A percentile compares a stretch with the other conserved stretches of the same genome.
Conservation (phyloP, 2,113 vertebrate species). For the Ellobius talpinus region DNA sequence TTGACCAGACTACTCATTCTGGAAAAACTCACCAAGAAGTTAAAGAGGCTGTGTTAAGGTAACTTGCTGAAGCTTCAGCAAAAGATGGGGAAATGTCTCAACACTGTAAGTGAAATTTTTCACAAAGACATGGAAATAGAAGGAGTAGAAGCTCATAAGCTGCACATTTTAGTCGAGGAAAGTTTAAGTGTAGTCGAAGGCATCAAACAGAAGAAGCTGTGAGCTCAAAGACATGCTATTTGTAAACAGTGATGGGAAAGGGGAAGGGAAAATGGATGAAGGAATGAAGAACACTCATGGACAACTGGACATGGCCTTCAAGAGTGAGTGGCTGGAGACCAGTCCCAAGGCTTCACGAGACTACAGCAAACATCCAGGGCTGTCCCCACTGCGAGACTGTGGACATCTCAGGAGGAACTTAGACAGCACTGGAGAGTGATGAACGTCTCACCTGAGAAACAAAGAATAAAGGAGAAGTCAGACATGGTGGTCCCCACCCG, state of each 20-base stretch:
- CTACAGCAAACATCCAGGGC: not conserved
- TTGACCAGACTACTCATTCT: not conserved
- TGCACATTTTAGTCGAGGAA: not conserved
- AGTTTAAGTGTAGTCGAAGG: not conserved
- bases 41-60: not conserved
- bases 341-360: not conserved
- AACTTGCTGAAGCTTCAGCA: not conserved
- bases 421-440: not conserved
- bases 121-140: not conserved
- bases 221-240: not conserved
- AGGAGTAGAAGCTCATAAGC: not conserved
- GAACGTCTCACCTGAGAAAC: not conserved
- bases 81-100: not conserved
- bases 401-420: not conserved
- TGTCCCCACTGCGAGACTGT: not conserved
- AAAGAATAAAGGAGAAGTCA: not conserved
- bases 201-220: not conserved
- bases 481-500: not conserved
- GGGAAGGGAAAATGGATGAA: not conserved
- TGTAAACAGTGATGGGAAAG: not conserved
- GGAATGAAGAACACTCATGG: not conserved
- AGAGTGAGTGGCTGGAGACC: not conserved
- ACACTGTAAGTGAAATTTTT: not conserved
- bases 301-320: not conserved
- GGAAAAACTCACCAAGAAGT: not conserved